Evolutionary conservation across 2,113 vertebrate species (phyloP).

Genomic region (Corydoras maculifer): DNA sequence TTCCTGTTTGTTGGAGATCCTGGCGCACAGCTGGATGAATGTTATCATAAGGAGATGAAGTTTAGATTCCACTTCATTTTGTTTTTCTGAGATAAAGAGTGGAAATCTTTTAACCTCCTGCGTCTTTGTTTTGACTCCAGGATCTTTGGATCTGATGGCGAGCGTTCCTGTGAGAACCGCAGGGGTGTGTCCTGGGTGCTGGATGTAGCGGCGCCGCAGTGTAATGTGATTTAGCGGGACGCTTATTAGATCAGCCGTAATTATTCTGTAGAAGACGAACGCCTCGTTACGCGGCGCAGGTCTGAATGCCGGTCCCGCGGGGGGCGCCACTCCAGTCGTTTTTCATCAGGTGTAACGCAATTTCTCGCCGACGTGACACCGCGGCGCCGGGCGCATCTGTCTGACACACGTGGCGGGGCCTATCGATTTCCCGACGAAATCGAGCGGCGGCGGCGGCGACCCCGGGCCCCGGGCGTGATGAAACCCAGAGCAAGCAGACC

Average conservation of each 20-base stretch:
- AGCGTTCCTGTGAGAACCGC: too few relatives aligned
- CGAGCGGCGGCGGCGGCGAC: slow-evolving; percentile 10
- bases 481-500: slow-evolving; percentile 42
- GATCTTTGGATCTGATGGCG: too few relatives aligned
- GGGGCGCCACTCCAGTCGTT: background rate
- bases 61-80: too few relatives aligned
- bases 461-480: slow-evolving; percentile 13
- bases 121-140: too few relatives aligned
- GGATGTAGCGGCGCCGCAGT: background rate
- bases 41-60: too few relatives aligned
- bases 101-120: too few relatives aligned
- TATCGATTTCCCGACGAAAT: slow-evolving; percentile 39
- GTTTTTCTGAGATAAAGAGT: too few relatives aligned
- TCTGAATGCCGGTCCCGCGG: background rate
- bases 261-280: background rate
- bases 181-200: too few relatives aligned
- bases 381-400: slow-evolving; percentile 4
- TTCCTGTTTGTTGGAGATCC: too few relatives aligned
- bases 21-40: too few relatives aligned
- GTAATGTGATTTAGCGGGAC: background rate
- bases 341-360: slow-evolving; percentile 21
- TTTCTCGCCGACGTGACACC: slow-evolving; percentile 1
- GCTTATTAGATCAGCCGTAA: background rate
- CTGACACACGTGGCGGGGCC: background rate
- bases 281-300: too few relatives aligned